A percentile compares a stretch with the other conserved stretches of the same genome.
phyloP scores from a whole-genome alignment of 2,113 vertebrate species.

The Nipponia nippon region DNA sequence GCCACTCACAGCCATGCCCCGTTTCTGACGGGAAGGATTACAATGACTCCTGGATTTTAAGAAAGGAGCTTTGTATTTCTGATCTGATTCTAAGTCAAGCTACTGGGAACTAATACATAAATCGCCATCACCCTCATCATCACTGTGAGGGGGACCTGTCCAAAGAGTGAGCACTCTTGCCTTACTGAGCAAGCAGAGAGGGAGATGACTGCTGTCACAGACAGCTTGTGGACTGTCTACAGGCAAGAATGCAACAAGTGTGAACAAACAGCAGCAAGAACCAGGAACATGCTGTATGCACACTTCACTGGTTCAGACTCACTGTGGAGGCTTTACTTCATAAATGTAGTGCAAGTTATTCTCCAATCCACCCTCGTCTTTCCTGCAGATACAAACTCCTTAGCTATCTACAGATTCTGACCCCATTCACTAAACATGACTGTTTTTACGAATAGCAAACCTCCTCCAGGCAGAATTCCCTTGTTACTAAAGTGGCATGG shows the following conservation, averaged over 20 bases:
- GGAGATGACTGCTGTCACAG: neutral
- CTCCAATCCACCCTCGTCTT: neutral
- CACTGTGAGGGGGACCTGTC: neutral
- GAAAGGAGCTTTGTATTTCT: neutral
- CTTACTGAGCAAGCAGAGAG: neutral
- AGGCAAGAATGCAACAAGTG: neutral
- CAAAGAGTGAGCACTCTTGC: neutral
- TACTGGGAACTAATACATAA: neutral
- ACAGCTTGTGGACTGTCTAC: neutral
- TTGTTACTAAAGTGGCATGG: neutral
- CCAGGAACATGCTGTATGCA: neutral
- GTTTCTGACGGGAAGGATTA: neutral
- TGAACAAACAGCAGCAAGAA: neutral
- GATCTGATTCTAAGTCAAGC: neutral
- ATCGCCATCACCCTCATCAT: neutral
- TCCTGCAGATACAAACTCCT: neutral
- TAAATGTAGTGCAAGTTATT: neutral
- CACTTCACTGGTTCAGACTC: neutral
- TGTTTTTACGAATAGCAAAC: neutral
- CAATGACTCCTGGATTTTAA: neutral
- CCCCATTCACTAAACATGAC: neutral
- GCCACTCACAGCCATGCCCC: neutral
- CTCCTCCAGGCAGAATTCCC: constrained; percentile 20
- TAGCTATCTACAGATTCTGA: neutral
- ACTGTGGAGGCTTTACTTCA: neutral